A percentile compares a stretch with the other conserved stretches of the same genome.
Evolutionary conservation across 2,888 invertebrate species (phyloP).

Genomic region (Chouioia cunea): DNA sequence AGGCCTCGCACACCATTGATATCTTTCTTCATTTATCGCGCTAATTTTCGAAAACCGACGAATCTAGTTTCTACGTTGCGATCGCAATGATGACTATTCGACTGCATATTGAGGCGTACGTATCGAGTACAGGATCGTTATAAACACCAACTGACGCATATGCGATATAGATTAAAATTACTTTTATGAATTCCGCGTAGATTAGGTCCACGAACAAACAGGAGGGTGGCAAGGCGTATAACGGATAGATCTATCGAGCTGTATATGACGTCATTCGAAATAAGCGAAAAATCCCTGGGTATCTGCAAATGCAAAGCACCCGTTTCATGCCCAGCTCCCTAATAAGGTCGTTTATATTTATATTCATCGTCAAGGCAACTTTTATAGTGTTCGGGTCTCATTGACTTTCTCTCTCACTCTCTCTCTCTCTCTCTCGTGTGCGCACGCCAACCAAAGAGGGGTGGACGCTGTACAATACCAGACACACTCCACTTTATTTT

Average conservation of each 20-base stretch:
- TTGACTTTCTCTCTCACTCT: conserved; percentile 14
- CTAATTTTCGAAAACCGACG: too few species aligned
- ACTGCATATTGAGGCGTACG: too few species aligned
- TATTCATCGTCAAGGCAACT: conserved; percentile 59
- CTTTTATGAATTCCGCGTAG: too few species aligned
- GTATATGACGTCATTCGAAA: conserved; percentile 15
- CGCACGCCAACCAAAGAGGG: conserved; percentile 5
- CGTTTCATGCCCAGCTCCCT: conserved; percentile 40
- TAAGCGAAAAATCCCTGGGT: conserved; percentile 21
- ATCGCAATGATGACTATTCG: too few species aligned
- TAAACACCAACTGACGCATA: too few species aligned
- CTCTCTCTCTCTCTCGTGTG: conserved; percentile 19
- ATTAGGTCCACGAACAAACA: too few species aligned
- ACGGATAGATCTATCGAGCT: conserved; percentile 1
- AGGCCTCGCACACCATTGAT: too few species aligned
- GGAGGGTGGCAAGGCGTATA: too few species aligned
- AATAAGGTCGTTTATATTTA: conserved; percentile 66
- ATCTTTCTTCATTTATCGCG: too few species aligned
- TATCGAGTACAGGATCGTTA: too few species aligned
- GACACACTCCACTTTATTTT: background rate
- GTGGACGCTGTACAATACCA: background rate
- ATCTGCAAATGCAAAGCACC: conserved; percentile 38
- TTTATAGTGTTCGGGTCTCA: conserved; percentile 55
- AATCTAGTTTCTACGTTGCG: too few species aligned
- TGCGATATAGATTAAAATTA: too few species aligned